phyloP scores from a whole-genome alignment of 2,113 vertebrate genomes.

The Xenus cinereus region DNA sequence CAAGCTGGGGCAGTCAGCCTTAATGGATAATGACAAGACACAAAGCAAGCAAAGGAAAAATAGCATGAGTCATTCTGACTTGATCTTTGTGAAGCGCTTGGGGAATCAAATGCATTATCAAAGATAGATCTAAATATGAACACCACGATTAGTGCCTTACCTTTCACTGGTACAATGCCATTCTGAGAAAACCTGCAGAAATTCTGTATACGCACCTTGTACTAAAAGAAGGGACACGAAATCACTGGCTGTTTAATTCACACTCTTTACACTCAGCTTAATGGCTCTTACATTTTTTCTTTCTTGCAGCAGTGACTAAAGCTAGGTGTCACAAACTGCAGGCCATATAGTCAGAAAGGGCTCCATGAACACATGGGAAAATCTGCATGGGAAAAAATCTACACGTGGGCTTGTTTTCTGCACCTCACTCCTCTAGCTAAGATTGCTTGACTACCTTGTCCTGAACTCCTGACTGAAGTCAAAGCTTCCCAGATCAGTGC shows the following conservation, averaged over 20 bases:
- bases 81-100: background rate
- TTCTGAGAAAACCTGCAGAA: background rate
- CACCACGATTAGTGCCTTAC: background rate
- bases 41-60: background rate
- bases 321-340: background rate
- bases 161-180: background rate
- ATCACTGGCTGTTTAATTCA: background rate
- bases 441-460: background rate
- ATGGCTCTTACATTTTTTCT: background rate
- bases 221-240: background rate
- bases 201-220: background rate
- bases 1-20: background rate
- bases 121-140: background rate
- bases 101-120: background rate
- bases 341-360: background rate
- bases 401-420: background rate
- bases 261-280: background rate
- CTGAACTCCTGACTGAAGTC: background rate
- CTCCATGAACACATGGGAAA: accelerated
- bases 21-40: background rate
- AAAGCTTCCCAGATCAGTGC: background rate
- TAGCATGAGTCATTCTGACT: background rate
- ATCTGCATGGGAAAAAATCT: background rate
- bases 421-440: background rate
- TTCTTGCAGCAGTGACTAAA: background rate